Evolutionary conservation across 2,113 vertebrate genomes (phyloP), one percentile per base, ranked within the genome.

Genomic region (Benitochromis conjunctus): DNA sequence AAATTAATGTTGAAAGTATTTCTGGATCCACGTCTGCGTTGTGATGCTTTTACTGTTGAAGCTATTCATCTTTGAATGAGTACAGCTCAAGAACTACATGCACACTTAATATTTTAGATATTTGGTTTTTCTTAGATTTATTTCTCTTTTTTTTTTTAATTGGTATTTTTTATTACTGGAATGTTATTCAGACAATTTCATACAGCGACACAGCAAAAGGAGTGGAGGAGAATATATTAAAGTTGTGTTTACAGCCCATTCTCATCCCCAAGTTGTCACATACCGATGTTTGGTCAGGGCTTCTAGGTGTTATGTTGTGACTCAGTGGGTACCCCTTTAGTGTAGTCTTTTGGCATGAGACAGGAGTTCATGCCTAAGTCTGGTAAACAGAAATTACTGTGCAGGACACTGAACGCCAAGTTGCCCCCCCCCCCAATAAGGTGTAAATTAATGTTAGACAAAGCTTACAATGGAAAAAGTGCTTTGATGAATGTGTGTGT

Each of bases 1-100:
- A 89, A 86, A 83, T 31, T 2, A 87, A 83, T 43, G 56, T 46
- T 29, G 12, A 10, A 86, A 82, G 81, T 89, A 57, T 86, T 88
- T 79, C 31, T 5, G 29, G 5, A 34, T 82, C 57, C 81, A 55
- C 81, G 89, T 85, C 85, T 76, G 80, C 88, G 82, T 34, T 76
- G 26, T 12, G 43, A 84, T 89, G 66, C 34, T 84, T 84, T 69
- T 16, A 43, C 71, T 41, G 14, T 31, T 29, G 31, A 56, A 78
- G 54, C 4, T 82, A 38, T 41, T 58, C 16, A 48, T 51, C 76
- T 69, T 54, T n/a, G 29, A 18, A 54, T 1, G 5, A 86, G 81
- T 38, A 18, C 19, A 74, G 56, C 69, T 51, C 18, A 83, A 41
- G 12, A 66, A 48, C 58, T 57, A 51, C 3, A 38, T 4, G 0